These are phyloP conservation scores for Junonia oenone DNA, from an alignment of 2,888 invertebrate species.

Conservation along the genomic window DNA sequence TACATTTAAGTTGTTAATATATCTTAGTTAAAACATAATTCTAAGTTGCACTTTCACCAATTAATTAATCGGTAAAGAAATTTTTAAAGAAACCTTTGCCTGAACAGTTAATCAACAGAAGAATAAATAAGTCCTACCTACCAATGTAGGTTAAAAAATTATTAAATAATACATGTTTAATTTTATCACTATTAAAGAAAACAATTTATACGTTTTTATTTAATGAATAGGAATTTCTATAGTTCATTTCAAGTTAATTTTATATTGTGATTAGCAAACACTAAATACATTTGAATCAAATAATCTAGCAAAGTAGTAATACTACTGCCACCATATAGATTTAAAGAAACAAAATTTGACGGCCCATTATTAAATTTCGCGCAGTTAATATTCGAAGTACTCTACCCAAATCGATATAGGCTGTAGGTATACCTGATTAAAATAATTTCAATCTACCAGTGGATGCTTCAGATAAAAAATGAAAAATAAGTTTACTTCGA, in stretches of 20 bases:
- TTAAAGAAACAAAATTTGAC: too few relatives aligned
- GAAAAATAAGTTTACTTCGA: too few relatives aligned
- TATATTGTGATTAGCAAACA: too few relatives aligned
- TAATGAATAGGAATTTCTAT: not conserved
- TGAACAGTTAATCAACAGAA: not conserved
- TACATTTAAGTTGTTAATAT: not conserved
- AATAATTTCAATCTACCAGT: too few relatives aligned
- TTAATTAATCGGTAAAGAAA: not conserved
- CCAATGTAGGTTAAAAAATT: not conserved
- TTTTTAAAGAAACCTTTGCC: too few relatives aligned
- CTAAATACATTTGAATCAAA: too few relatives aligned
- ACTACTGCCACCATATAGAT: too few relatives aligned
- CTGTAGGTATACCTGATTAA: too few relatives aligned
- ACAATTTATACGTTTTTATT: not conserved
- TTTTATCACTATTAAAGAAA: not conserved
- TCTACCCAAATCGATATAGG: too few relatives aligned
- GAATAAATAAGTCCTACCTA: not conserved
- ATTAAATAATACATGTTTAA: not conserved
- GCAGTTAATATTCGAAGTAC: too few relatives aligned
- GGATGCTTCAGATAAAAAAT: too few relatives aligned
- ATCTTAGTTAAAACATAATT: not conserved
- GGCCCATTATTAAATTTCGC: too few relatives aligned
- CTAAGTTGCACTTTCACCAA: not conserved
- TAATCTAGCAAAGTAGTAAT: not conserved
- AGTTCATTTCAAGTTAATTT: not conserved